Conservation (phyloP, 2,888 invertebrate species). For the Gibbula magus region DNA sequence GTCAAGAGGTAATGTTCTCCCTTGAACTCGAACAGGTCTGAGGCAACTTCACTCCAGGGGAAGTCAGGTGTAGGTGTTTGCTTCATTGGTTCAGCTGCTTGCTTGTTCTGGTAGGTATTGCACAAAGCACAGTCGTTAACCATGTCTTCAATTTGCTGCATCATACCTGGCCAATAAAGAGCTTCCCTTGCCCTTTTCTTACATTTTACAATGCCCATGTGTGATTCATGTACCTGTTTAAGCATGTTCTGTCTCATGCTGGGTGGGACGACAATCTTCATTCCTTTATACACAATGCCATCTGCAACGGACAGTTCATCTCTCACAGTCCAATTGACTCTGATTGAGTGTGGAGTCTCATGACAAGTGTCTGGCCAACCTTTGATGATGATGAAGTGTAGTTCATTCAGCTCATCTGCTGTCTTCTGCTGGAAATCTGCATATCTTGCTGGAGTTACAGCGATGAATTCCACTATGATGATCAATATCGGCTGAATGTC, state of each 20-base stretch:
- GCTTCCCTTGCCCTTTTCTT: background rate
- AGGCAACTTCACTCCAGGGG: conserved; percentile 1
- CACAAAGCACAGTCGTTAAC: background rate
- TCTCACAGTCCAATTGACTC: background rate
- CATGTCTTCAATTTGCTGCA: background rate
- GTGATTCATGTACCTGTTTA: background rate
- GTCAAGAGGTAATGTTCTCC: conserved; percentile 34
- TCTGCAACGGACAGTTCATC: background rate
- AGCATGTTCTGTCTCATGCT: background rate
- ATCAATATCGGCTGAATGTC: conserved; percentile 21
- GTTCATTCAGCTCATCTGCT: conserved; percentile 18
- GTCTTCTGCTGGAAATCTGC: conserved; percentile 9
- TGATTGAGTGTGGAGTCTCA: background rate
- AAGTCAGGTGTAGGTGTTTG: background rate
- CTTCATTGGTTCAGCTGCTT: background rate
- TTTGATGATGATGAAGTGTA: conserved; percentile 17
- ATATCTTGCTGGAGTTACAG: background rate
- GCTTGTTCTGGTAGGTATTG: background rate
- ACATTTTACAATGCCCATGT: background rate
- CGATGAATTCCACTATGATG: conserved; percentile 28
- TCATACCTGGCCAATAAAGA: conserved; percentile 4
- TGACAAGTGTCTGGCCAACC: background rate
- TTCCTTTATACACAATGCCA: background rate
- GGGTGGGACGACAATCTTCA: background rate
- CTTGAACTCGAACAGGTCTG: conserved; percentile 32